Base-by-base conservation (phyloP, 2,797 vertebrate species). In the Tapera naevia region DNA sequence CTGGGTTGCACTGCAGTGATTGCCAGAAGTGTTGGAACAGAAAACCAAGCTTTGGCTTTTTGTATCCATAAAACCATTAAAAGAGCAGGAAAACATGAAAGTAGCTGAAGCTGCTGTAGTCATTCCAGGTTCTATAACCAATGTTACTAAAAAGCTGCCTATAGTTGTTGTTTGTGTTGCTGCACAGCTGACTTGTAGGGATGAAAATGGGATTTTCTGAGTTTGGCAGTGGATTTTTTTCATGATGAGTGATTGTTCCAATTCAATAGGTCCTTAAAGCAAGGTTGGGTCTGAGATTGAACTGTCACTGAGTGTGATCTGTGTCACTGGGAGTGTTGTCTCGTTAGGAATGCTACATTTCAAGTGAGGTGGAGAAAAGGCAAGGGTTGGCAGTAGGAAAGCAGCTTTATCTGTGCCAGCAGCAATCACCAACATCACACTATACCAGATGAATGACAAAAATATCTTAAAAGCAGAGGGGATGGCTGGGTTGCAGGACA, bases 401-500 rank as follows among this genome's bases (percentile, higher is more conserved):
- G 51, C 33, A 32, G 69, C 24, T 64, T 64, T 65, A 8, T 53
- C 21, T 35, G 9, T 64, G 53, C 32, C 80, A 79, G 30, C 33
- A 54, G 76, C 0, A 0, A 37, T 62, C 37, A 15, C 22, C 37
- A 33, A 5, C 11, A 3, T 45, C 2, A 0, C 41, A 7, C 27
- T 10, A 25, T 17, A 21, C 33, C 39, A 33, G 46, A 33, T 50
- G 43, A 25, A 53, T 21, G 37, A 58, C 39, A n/a, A n/a, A 57
- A 62, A 57, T 7, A 1, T 0, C 39, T 88, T 50, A 48, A 45
- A 71, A 89, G 37, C 46, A 79, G 19, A 37, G 21, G 6, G 48
- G 35, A 11, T 50, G 37, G 22, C 37, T 88, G 67, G 24, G 19
- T 18, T 58, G 7, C 43, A 27, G 76, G 57, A 11, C 33, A 33